Conservation (phyloP, 2,797 vertebrate species). For the Botia kubotai region DNA sequence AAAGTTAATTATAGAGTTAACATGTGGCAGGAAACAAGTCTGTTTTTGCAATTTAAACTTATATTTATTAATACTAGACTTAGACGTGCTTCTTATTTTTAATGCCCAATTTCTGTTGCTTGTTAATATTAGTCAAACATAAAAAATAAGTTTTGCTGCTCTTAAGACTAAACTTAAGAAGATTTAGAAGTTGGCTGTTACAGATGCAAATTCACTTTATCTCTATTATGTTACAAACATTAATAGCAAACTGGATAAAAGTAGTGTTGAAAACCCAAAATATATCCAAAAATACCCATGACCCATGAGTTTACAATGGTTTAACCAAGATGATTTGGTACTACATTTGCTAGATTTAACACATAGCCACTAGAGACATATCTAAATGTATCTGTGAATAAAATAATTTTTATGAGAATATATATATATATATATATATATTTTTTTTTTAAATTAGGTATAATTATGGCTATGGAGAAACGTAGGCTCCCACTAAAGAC, state of each 20-base stretch:
- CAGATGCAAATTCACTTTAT: background rate
- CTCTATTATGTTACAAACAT: background rate
- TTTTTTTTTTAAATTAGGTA: background rate
- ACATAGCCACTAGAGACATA: background rate
- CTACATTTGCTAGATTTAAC: slow-evolving; percentile 11
- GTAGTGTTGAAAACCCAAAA: background rate
- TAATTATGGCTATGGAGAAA: slow-evolving; percentile 7
- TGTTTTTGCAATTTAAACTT: background rate
- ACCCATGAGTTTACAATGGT: background rate
- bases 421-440: background rate
- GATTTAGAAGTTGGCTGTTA: background rate
- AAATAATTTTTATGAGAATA: background rate
- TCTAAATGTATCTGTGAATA: background rate
- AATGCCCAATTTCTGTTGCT: background rate
- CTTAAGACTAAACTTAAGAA: background rate
- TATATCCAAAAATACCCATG: background rate
- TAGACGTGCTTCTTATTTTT: background rate
- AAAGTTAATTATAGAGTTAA: background rate
- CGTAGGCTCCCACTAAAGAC: background rate
- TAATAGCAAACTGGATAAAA: background rate
- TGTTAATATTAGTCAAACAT: background rate
- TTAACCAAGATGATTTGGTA: slow-evolving; percentile 3
- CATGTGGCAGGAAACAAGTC: background rate
- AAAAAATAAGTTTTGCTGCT: too few species aligned
- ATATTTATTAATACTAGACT: background rate